A percentile compares a stretch with the other conserved stretches of the same genome.
phyloP scores from a whole-genome alignment of 2,113 vertebrate genomes.

The Bos indicus region DNA sequence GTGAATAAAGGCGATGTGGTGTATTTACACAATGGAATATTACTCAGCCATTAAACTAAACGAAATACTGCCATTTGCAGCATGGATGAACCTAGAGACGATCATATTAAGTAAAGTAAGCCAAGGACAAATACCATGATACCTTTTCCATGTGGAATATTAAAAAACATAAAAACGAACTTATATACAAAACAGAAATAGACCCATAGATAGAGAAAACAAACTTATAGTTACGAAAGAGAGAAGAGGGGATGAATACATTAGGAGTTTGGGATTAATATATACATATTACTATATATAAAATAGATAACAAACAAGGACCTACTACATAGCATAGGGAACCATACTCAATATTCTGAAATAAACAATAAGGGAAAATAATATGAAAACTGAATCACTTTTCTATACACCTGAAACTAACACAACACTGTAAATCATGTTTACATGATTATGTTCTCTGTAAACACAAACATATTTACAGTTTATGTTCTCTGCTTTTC shows the following conservation, averaged over 20 bases:
- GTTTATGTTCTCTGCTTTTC: neutral
- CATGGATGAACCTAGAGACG: neutral
- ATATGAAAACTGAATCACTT: neutral
- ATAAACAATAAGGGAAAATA: neutral
- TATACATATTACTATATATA: neutral
- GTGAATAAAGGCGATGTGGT: neutral
- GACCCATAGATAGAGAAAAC: neutral
- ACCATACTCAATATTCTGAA: neutral
- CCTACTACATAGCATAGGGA: neutral
- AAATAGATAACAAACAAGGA: neutral
- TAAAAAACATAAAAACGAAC: neutral
- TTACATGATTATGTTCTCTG: too few relatives aligned
- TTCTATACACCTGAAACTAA: neutral
- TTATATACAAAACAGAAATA: neutral
- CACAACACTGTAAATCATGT: neutral
- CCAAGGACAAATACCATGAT: neutral
- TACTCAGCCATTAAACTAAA: neutral
- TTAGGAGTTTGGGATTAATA: neutral
- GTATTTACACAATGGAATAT: neutral
- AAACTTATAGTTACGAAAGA: neutral
- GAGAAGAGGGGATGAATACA: neutral
- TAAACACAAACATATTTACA: too few relatives aligned
- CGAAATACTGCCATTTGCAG: neutral
- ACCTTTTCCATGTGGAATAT: neutral
- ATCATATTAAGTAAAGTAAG: neutral